phyloP scores from a whole-genome alignment of 2,888 invertebrate genomes.

The Allophyes oxyacanthae region DNA sequence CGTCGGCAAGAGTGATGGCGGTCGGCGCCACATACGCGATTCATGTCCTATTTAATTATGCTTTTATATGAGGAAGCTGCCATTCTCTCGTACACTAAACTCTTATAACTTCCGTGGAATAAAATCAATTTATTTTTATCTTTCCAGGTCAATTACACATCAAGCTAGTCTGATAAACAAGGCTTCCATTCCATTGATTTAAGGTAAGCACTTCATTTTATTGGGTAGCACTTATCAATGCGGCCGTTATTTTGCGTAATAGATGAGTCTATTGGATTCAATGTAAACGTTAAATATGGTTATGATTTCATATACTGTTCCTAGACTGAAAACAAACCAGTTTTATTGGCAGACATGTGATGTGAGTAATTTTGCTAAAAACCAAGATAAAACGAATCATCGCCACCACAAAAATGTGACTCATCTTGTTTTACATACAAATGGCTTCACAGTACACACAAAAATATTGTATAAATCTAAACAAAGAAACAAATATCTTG shows the following conservation, averaged over 20 bases:
- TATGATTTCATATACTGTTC: conserved; percentile 12
- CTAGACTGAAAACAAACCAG: not conserved
- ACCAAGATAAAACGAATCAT: conserved; percentile 5
- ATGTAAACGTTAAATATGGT: conserved; percentile 2
- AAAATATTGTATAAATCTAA: conserved; percentile 1
- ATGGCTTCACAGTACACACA: too few species aligned
- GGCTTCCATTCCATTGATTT: conserved; percentile 60
- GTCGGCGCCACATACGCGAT: conserved; percentile 34
- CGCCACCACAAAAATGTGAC: conserved; percentile 3
- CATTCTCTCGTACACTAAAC: conserved; percentile 7
- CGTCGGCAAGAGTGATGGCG: conserved; percentile 37
- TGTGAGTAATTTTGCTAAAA: conserved; percentile 2
- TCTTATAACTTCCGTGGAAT: conserved; percentile 16
- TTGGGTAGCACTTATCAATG: conserved; percentile 19
- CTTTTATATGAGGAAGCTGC: conserved; percentile 21
- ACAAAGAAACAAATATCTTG: conserved; percentile 15
- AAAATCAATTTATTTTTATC: conserved; percentile 52
- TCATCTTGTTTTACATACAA: conserved; percentile 16
- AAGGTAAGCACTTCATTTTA: conserved; percentile 62
- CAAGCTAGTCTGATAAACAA: conserved; percentile 63
- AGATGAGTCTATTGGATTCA: conserved; percentile 3
- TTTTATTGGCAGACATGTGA: conserved; percentile 4
- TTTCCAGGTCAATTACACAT: conserved; percentile 81
- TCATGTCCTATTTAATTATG: conserved; percentile 36
- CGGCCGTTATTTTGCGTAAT: conserved; percentile 6